Conservation (phyloP, 2,888 invertebrate genomes). For the Busseola fusca region DNA sequence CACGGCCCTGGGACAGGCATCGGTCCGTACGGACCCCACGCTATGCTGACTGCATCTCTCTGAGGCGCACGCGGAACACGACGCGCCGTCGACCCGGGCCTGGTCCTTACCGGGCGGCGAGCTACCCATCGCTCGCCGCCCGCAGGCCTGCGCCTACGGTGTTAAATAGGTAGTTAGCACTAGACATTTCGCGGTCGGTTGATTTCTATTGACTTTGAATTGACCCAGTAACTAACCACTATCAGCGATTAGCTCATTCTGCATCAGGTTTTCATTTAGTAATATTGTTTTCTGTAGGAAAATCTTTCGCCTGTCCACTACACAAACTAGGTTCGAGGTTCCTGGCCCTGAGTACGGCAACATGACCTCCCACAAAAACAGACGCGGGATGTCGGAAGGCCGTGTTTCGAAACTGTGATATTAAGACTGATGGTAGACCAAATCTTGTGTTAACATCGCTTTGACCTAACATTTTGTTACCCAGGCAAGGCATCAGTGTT, state of each 20-base stretch:
- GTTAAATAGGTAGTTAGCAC: not conserved
- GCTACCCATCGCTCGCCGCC: too few relatives aligned
- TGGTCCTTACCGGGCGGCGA: too few relatives aligned
- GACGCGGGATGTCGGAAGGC: not conserved
- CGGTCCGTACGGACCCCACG: too few relatives aligned
- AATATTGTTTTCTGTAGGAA: not conserved
- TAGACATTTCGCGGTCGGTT: constrained; percentile 3
- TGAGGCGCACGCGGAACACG: too few relatives aligned
- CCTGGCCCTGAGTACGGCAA: not conserved
- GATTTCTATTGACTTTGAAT: not conserved
- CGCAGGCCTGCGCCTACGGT: too few relatives aligned
- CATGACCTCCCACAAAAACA: not conserved
- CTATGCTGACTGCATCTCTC: too few relatives aligned
- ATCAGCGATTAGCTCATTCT: not conserved
- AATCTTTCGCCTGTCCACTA: not conserved
- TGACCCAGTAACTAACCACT: not conserved
- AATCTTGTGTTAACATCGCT: not conserved
- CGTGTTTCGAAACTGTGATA: not conserved
- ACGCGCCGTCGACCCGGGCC: too few relatives aligned
- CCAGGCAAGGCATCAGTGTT: constrained; percentile 93
- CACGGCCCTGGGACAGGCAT: too few relatives aligned
- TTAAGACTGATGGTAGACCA: not conserved
- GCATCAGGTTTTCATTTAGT: not conserved
- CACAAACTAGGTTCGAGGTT: not conserved
- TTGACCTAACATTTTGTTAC: constrained; percentile 41